phyloP scores from a whole-genome alignment of 2,888 invertebrate genomes.

The Noctua comes region DNA sequence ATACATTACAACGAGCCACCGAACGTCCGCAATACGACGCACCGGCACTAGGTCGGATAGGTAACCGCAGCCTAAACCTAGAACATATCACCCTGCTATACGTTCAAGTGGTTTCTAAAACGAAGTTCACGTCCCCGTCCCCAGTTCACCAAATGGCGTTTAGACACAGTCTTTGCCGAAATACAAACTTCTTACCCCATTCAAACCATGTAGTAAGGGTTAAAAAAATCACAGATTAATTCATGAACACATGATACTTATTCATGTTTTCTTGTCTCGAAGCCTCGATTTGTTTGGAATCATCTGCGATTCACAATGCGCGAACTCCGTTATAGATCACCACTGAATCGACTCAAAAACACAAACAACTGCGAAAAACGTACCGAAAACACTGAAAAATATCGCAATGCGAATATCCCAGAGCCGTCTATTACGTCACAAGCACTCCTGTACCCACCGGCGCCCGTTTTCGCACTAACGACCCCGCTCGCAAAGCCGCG shows the following conservation, averaged over 20 bases:
- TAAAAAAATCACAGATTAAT: neutral
- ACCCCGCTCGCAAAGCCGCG: constrained; percentile 43
- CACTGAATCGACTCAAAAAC: neutral
- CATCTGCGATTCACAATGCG: neutral
- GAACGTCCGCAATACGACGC: constrained; percentile 30
- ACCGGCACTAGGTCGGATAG: neutral
- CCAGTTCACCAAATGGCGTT: neutral
- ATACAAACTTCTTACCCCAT: neutral
- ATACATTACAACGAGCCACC: constrained; percentile 6
- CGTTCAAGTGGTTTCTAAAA: neutral
- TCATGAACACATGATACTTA: neutral
- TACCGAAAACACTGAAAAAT: constrained; percentile 27
- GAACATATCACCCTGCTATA: neutral
- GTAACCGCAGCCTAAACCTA: neutral
- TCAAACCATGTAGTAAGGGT: neutral
- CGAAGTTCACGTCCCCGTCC: neutral
- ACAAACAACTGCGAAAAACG: neutral
- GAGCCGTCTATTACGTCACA: constrained; percentile 43
- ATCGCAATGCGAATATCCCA: constrained; percentile 16
- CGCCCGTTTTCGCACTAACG: constrained; percentile 55
- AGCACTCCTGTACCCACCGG: constrained; percentile 30
- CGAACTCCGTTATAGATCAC: neutral
- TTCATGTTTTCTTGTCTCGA: neutral
- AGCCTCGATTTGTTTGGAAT: neutral
- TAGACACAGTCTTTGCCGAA: neutral